Percentiles rank a stretch among this genome's conserved stretches.
These are phyloP conservation scores for Drosophila pachea DNA, from an alignment of 1,140 invertebrate species.

Conservation along the genomic window DNA sequence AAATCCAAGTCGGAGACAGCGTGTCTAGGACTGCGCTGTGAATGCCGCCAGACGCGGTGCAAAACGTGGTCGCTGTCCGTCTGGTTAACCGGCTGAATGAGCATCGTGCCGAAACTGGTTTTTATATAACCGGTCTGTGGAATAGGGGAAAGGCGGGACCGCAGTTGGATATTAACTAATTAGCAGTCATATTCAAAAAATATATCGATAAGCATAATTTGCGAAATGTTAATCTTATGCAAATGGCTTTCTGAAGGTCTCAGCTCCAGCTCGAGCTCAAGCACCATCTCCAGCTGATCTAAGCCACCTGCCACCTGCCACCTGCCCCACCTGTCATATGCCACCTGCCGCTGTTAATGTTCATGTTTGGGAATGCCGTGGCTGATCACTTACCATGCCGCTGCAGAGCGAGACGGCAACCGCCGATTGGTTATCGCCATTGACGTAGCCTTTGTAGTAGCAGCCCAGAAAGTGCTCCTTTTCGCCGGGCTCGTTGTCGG, in stretches of 20 bases:
- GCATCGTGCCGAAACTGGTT: constrained; percentile 82
- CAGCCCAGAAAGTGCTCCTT: constrained; percentile 81
- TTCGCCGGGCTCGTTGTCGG: constrained; percentile 71
- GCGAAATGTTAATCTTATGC: constrained; percentile 57
- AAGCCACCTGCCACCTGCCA: constrained; percentile 24
- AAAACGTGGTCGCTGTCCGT: constrained; percentile 71
- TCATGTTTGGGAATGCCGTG: not conserved
- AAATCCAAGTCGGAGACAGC: constrained; percentile 67
- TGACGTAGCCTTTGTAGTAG: constrained; percentile 85
- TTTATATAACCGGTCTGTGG: constrained; percentile 84
- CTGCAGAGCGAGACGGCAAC: constrained; percentile 87
- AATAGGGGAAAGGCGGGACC: constrained; percentile 28
- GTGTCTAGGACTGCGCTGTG: constrained; percentile 71
- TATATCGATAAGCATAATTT: constrained; percentile 70
- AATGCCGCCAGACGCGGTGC: constrained; percentile 73
- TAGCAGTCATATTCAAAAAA: constrained; percentile 69
- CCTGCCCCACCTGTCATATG: no score
- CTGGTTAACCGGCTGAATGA: constrained; percentile 82
- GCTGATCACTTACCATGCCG: constrained; percentile 82
- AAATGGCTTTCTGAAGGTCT: constrained; percentile 56
- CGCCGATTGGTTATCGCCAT: constrained; percentile 83
- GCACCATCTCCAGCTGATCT: constrained; percentile 9
- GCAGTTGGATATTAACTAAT: constrained; percentile 30
- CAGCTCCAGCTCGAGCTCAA: constrained; percentile 11
- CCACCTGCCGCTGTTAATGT: constrained; percentile 4